Base-by-base conservation (phyloP, 2,888 invertebrate species). In the Lissonota sp. region DNA sequence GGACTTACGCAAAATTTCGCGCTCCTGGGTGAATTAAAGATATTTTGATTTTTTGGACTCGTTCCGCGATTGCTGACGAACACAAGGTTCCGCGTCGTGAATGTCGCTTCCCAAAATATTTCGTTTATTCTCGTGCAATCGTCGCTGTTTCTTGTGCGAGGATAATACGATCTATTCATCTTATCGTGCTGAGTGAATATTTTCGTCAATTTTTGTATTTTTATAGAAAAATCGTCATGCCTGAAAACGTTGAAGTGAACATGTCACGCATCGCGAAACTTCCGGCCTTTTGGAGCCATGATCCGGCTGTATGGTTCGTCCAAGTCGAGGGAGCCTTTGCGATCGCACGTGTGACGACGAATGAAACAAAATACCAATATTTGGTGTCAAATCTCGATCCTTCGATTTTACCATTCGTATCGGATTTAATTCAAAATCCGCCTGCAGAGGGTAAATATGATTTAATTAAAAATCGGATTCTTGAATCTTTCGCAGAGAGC, bases 371-470 rank as follows among this genome's bases (percentile, higher is more conserved):
- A 37, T 76, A 40, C n/a, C 37, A 46, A 14, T 44, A 63, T 10
- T 42, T 66, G 7, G 14, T 74, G 44, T 40, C 46, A 6, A 55
- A 53, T 51, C 26, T 74, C 16, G 74, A 74, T 46, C 42, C 44
- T 12, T 55, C 42, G n/a, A 44, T 66, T 1, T 42, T 74, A 37
- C 53, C 26, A 44, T 57, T 42, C 37, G 44, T 66, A 16, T 14
- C 55, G 16, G 79, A 70, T 44, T 37, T 79, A n/a, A n/a, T 79
- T 5, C 49, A 55, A 6, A 40, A 62, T 7, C 79, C 79, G 10
- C 74, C 79, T 8, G 37, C 14, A 6, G 42, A 40, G 62, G 63
- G 74, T 51, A 74, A 74, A 62, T 79, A 79, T 53, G 12, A 10
- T 4, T 4, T 55, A 7, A 8, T 75, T 5, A 80, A 80, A 16